These are phyloP conservation scores for Pelusios castaneus DNA, from an alignment of 2,113 vertebrate species.

Conservation along the genomic window DNA sequence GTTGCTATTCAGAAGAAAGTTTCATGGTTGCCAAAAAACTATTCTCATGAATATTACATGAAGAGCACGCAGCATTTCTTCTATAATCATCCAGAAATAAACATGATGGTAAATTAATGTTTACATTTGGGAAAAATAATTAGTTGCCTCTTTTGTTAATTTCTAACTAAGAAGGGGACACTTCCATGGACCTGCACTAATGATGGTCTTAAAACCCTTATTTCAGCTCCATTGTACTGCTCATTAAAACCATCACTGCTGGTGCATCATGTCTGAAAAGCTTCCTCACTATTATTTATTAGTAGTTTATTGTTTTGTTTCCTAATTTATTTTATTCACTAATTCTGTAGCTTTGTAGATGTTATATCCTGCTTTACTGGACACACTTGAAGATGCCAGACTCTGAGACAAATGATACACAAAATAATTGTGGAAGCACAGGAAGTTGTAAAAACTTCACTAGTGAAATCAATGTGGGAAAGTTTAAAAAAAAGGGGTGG, in stretches of 20 bases:
- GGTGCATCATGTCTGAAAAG: not conserved
- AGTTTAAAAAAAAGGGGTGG: not conserved
- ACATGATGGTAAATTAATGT: not conserved
- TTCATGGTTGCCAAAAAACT: not conserved
- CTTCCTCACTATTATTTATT: not conserved
- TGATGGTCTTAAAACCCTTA: fast-evolving
- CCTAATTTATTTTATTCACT: not conserved
- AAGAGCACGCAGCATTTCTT: not conserved
- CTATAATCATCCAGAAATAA: conserved; percentile 9
- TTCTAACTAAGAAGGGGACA: conserved; percentile 13
- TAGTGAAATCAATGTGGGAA: not conserved
- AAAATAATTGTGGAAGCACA: conserved; percentile 22
- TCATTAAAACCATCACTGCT: conserved; percentile 12
- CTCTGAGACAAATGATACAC: not conserved
- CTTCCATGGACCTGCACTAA: not conserved
- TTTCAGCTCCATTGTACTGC: not conserved
- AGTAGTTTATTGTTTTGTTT: not conserved
- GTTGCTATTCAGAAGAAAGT: not conserved
- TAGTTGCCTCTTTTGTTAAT: not conserved
- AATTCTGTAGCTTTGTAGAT: not conserved
- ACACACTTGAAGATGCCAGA: fast-evolving
- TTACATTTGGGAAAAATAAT: not conserved
- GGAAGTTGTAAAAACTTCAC: not conserved
- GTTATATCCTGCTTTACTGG: not conserved
- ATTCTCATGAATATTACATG: not conserved